Conservation (phyloP, 2,888 invertebrate species). For the Ptychoptera contaminata region DNA sequence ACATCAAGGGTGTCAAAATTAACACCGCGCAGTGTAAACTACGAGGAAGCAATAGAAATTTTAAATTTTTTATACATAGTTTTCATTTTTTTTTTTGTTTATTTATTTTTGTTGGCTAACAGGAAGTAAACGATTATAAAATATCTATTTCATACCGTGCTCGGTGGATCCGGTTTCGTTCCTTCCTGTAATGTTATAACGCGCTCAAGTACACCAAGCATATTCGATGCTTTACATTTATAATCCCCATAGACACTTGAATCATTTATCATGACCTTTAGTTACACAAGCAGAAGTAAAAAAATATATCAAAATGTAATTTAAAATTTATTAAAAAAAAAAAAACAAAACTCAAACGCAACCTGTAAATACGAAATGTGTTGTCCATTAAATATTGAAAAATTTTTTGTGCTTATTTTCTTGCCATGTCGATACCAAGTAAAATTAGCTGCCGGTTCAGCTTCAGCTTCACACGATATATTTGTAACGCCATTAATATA, state of each 20-base stretch:
- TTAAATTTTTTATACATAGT: too few species aligned
- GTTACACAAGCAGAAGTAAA: too few species aligned
- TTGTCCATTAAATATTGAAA: conserved; percentile 21
- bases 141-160: conserved; percentile 8
- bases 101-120: neutral
- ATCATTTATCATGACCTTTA: neutral
- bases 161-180: conserved; percentile 35
- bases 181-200: conserved; percentile 36
- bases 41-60: conserved; percentile 3
- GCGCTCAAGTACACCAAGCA: conserved; percentile 34
- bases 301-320: too few species aligned
- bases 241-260: conserved; percentile 30
- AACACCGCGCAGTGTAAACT: conserved; percentile 24
- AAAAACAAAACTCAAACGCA: conserved; percentile 1
- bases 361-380: conserved; percentile 25
- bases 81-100: too few species aligned
- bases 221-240: conserved; percentile 36
- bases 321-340: too few species aligned
- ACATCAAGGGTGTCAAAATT: conserved; percentile 31
- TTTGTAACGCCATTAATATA: conserved; percentile 37
- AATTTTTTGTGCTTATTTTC: conserved; percentile 21
- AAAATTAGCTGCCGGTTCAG: conserved; percentile 37
- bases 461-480: conserved; percentile 40
- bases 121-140: neutral
- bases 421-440: conserved; percentile 31